These are phyloP conservation scores for Oopsacas minuta DNA, from an alignment of 37 sponge, comb jelly and placozoan genomes.

Conservation along the genomic window DNA sequence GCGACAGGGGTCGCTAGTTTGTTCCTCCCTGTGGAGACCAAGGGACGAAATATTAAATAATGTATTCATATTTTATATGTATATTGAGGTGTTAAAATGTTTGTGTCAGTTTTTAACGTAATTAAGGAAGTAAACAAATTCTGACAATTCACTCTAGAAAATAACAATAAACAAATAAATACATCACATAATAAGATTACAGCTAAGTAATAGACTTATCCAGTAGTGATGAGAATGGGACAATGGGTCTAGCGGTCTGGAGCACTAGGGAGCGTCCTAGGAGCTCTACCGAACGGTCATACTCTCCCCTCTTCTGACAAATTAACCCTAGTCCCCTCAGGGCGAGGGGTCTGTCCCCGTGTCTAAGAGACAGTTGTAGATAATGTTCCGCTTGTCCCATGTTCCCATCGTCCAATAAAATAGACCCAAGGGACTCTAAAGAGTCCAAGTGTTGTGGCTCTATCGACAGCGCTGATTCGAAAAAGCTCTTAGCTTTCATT, in stretches of 20 bases:
- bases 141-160: too few species aligned
- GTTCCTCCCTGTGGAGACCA: background rate
- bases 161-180: too few species aligned
- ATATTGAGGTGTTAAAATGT: too few species aligned
- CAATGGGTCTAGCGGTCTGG: background rate
- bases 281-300: background rate
- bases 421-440: background rate
- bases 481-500: background rate
- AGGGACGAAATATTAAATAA: background rate
- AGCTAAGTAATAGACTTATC: background rate
- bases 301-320: background rate
- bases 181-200: background rate
- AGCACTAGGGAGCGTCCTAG: background rate
- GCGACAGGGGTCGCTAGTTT: background rate
- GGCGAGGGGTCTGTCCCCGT: background rate
- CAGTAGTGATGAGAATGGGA: background rate
- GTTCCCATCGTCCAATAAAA: background rate
- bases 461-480: background rate
- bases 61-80: too few species aligned
- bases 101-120: too few species aligned
- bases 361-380: background rate
- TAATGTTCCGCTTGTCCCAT: background rate
- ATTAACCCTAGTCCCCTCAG: background rate
- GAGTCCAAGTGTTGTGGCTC: background rate
- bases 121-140: too few species aligned